Conservation (phyloP, 2,797 vertebrate genomes). For the Gouania willdenowi region DNA sequence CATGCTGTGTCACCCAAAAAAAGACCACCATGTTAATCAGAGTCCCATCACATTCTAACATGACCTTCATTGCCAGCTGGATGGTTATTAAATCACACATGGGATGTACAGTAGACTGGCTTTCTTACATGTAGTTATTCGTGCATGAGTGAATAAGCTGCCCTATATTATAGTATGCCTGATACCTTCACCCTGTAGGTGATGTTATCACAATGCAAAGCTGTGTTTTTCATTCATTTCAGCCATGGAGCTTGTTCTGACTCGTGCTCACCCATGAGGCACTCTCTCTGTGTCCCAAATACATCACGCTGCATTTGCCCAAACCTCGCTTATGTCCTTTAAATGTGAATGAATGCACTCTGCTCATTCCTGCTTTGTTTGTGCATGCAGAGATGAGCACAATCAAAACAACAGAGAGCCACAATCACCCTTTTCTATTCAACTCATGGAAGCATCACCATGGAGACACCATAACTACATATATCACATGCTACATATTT, state of each 20-base stretch:
- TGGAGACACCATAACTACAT: slow-evolving; percentile 47
- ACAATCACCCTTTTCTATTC: slow-evolving; percentile 7
- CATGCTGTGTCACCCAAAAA: slow-evolving; percentile 18
- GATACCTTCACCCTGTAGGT: too few relatives aligned
- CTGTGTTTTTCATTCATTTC: slow-evolving; percentile 27
- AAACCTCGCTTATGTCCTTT: too few relatives aligned
- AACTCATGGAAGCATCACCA: slow-evolving; percentile 33
- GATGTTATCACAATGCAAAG: too few relatives aligned
- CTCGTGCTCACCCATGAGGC: slow-evolving; percentile 48
- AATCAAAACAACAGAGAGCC: background rate
- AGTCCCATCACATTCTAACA: slow-evolving; percentile 49
- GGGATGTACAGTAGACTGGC: slow-evolving; percentile 14
- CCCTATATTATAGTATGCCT: too few relatives aligned
- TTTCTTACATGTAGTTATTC: too few relatives aligned
- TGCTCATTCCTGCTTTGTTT: background rate
- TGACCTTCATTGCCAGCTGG: slow-evolving; percentile 73
- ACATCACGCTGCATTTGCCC: slow-evolving; percentile 64
- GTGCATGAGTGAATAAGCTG: too few relatives aligned
- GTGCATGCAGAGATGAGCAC: background rate
- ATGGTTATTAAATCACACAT: slow-evolving; percentile 58
- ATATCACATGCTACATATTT: slow-evolving; percentile 23
- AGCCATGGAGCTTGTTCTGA: slow-evolving; percentile 34
- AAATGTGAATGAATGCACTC: slow-evolving; percentile 26
- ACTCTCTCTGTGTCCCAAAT: slow-evolving; percentile 57
- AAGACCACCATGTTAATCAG: slow-evolving; percentile 54